Conservation (phyloP, 2,113 vertebrate genomes). For the Lepus americanus region DNA sequence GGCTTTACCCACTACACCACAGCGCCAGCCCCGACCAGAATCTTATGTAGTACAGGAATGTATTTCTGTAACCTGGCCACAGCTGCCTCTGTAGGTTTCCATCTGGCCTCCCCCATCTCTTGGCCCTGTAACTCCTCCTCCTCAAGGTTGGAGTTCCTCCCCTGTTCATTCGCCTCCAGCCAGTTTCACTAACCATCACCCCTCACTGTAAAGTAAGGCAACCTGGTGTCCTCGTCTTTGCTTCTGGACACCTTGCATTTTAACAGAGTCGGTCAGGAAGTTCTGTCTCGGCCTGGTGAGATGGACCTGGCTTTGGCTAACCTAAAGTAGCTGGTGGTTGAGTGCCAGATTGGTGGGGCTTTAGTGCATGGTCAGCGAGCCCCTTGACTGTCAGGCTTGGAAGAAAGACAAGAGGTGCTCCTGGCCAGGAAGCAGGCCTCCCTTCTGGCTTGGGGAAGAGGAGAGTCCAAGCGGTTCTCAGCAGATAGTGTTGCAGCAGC, state of each 20-base stretch:
- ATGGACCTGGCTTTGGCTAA: background rate
- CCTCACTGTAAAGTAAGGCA: background rate
- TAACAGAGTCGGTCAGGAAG: background rate
- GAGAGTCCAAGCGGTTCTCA: conserved; percentile 59
- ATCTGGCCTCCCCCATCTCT: no score
- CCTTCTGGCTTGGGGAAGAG: conserved; percentile 58
- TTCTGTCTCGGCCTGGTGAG: background rate
- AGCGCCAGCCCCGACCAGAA: no score
- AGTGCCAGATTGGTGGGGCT: background rate
- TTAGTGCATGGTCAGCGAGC: background rate
- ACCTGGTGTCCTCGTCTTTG: background rate
- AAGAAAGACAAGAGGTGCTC: conserved; percentile 37
- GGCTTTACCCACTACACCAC: no score
- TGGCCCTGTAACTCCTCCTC: background rate
- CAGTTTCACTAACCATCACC: background rate
- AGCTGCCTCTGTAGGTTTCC: background rate
- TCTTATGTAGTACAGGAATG: no score
- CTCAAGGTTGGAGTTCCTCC: background rate
- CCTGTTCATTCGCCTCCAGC: background rate
- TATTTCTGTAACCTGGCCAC: no score
- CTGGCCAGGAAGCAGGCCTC: conserved; percentile 36
- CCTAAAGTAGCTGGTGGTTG: conserved; percentile 3
- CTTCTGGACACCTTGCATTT: conserved; percentile 7
- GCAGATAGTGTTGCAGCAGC: conserved; percentile 64
- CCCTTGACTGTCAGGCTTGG: background rate